These are phyloP conservation scores for Chrysogorgia sp. DNA, from an alignment of 92 coral and sea anemone genomes.

Conservation along the genomic window DNA sequence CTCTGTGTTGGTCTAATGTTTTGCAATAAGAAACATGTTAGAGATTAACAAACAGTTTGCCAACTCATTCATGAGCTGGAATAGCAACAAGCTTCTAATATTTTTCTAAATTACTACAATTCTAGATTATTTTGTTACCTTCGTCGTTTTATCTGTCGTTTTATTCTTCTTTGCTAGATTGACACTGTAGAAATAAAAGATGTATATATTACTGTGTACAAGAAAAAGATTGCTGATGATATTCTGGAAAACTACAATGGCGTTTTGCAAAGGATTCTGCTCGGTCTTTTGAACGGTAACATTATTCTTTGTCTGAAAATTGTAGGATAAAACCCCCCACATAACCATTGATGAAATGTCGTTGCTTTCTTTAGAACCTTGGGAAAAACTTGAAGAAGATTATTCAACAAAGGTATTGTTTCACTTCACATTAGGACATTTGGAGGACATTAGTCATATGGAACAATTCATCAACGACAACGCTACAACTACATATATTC, in stretches of 20 bases:
- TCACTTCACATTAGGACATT: no score
- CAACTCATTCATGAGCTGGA: no score
- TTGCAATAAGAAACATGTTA: no score
- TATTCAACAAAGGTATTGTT: conserved; percentile 8
- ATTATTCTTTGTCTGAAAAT: neutral
- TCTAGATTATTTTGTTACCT: neutral
- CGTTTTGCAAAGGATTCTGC: conserved; percentile 20
- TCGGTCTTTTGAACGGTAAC: conserved; percentile 36
- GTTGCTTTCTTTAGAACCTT: conserved; percentile 9
- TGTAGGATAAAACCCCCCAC: no score
- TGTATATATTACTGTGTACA: conserved; percentile 23
- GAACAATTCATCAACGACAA: neutral
- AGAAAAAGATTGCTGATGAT: conserved; percentile 24
- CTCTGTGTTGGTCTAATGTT: no score
- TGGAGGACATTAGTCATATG: no score
- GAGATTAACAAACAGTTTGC: no score
- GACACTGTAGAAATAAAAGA: conserved; percentile 43
- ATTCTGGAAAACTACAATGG: conserved; percentile 24
- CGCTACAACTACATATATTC: neutral
- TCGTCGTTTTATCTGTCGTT: neutral
- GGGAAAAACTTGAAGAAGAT: conserved; percentile 35
- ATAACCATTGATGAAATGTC: neutral
- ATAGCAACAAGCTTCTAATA: no score
- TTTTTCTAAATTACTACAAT: neutral
- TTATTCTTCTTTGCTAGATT: conserved; percentile 1